Evolutionary conservation across 1,140 invertebrate genomes (phyloP), one percentile per base, ranked within the genome.

Genomic region (Drosophila sp.): DNA sequence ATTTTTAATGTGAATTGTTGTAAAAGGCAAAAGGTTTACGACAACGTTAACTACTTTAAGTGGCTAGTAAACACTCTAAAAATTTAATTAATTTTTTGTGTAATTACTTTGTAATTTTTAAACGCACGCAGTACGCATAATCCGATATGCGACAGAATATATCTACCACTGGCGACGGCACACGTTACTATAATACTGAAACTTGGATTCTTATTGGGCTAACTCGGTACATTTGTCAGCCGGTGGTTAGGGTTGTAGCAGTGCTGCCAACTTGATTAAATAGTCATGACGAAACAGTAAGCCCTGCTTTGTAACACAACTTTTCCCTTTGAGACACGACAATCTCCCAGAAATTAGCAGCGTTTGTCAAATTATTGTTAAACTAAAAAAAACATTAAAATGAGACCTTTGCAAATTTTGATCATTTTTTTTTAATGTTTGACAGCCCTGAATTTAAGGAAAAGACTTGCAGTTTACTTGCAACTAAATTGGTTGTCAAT

Each of bases 71-170:
- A 29, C 54, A 67, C 64, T 27, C 36, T 62, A n/a, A 9, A 8
- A 11, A 13, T 51, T 66, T 72, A 48, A 53, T 72, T 32, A 56
- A 32, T 56, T 50, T 48, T 34, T 58, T 59, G 40, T 57, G 43
- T 51, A 51, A 67, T 72, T 71, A 64, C 62, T 65, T 57, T 59
- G 51, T 53, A 71, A 62, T 64, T 80, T 80, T 77, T 74, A 70
- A 78, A 77, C 77, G 77, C 74, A 77, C 77, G 70, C 58, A 77
- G 74, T 76, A 74, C 74, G 77, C 74, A 77, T 65, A 71, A 75
- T 75, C 72, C 72, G 66, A 71, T 71, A 76, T 64, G 57, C 72
- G 72, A 74, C 54, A 51, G 51, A 70, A 66, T 54, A 63, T 73
- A 50, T 50, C 57, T 50, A 69, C 71, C 65, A 61, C 70, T 73